These are phyloP conservation scores for Pitangus sulphuratus DNA, from an alignment of 2,797 vertebrate species.

Conservation along the genomic window DNA sequence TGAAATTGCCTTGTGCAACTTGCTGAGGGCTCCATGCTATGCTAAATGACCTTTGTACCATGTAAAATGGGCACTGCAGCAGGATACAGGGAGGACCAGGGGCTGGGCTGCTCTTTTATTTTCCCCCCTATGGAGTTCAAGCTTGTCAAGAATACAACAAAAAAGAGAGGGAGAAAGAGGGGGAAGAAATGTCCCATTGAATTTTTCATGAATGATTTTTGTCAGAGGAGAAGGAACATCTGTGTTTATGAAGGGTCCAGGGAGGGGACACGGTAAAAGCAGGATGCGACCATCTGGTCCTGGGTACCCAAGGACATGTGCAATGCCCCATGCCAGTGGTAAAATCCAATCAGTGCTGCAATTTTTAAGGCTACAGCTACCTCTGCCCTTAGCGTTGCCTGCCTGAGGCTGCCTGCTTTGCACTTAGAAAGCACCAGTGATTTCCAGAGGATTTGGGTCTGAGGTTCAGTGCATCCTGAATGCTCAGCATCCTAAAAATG, in stretches of 20 bases:
- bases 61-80: constrained; percentile 58
- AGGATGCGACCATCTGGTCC: not conserved
- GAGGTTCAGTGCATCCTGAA: not conserved
- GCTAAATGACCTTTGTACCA: constrained; percentile 68
- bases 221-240: constrained; percentile 49
- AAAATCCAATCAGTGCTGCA: not conserved
- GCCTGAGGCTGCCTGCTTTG: not conserved
- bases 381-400: not conserved
- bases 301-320: not conserved
- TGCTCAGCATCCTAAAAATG: not conserved
- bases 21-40: constrained; percentile 56
- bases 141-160: constrained; percentile 55
- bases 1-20: constrained; percentile 71
- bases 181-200: constrained; percentile 7
- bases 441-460: not conserved
- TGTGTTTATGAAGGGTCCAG: not conserved
- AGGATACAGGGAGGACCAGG: constrained; percentile 25
- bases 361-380: not conserved
- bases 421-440: not conserved
- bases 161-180: constrained; percentile 14
- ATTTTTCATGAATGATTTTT: constrained; percentile 48
- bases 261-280: not conserved
- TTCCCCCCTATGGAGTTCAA: constrained; percentile 37
- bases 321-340: not conserved
- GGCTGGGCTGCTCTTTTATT: constrained; percentile 66